Evolutionary conservation across 2,113 vertebrate genomes (phyloP), one percentile per base, ranked within the genome.

Genomic region (Cavia porcellus): DNA sequence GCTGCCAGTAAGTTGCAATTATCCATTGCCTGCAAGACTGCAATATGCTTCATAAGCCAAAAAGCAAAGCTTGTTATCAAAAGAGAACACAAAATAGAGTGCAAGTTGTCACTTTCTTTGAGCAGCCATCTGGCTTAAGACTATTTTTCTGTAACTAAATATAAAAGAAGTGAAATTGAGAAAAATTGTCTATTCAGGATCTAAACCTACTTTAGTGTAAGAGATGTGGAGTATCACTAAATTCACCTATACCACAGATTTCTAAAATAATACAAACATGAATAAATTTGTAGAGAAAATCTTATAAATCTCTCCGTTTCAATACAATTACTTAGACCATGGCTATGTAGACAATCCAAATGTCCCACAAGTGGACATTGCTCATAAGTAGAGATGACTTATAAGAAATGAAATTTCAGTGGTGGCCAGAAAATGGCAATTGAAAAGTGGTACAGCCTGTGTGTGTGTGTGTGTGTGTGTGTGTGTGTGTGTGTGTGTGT

Each of bases 61-160:
- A 95, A 97, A 64, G 86, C 59, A 95, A 93, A 95, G 52, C 83
- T 86, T 86, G n/a, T 52, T 90, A 81, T 96, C 50, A 89, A 95
- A 87, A 91, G 42, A 88, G 50, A 92, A 85, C 68, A 94, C 72
- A 89, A 91, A 94, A 89, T 77, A 93, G 66, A 94, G 90, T 89
- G 64, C 82, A 93, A 94, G 72, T 94, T 96, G 74, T 94, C 59
- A 95, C 38, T 95, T 88, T 96, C 66, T 96, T 94, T 96, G 72
- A 97, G 79, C 50, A 89, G 86, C 59, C 95, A 96, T 96, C 92
- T 97, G 94, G 83, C 74, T 93, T 70, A 89, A 45, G 59, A 89
- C 47, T 92, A 50, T 82, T 93, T 96, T 90, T 86, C 88, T 91
- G 38, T 19, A n/a, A 81, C 4, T 42, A n/a, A 80, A 79, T 89